A percentile compares a stretch with the other conserved stretches of the same genome.
Evolutionary conservation across 2,888 invertebrate species (phyloP).

Genomic region (Scelioninae gen. 1): DNA sequence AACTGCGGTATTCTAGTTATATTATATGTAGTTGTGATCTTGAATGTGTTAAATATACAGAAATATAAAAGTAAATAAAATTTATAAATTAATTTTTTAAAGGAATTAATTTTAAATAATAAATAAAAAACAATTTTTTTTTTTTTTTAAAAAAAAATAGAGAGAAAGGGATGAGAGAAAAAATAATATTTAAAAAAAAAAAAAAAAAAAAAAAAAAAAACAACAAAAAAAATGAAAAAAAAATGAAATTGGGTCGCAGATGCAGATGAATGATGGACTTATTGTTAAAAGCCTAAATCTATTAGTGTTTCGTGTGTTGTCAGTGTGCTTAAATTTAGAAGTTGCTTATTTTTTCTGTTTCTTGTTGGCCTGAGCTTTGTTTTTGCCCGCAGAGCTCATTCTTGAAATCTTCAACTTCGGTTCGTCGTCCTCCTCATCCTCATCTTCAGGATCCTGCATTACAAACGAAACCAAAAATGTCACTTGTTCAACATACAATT

Average conservation of each 20-base stretch:
- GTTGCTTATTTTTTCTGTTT: conserved; percentile 83
- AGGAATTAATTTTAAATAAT: too few relatives aligned
- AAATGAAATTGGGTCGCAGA: conserved; percentile 78
- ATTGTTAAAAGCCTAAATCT: conserved; percentile 81
- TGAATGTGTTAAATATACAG: too few relatives aligned
- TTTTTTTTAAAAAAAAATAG: too few relatives aligned
- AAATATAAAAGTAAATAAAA: too few relatives aligned
- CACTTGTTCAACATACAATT: conserved; percentile 64
- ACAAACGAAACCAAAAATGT: conserved; percentile 76
- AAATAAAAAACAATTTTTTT: too few relatives aligned
- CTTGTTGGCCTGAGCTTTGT: conserved; percentile 86
- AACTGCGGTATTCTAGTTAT: too few relatives aligned
- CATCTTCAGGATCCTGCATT: conserved; percentile 87
- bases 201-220: too few relatives aligned
- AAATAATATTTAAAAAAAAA: too few relatives aligned
- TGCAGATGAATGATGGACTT: conserved; percentile 83
- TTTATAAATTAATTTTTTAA: too few relatives aligned
- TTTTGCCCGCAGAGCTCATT: conserved; percentile 89
- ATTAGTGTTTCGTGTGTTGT: conserved; percentile 79
- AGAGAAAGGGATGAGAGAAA: too few relatives aligned
- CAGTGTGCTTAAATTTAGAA: conserved; percentile 72
- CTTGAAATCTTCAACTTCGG: conserved; percentile 92
- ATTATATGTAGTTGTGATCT: too few relatives aligned
- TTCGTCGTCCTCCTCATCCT: conserved; percentile 91
- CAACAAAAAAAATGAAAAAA: conserved; percentile 71